A percentile compares a stretch with the other conserved stretches of the same genome.
Conservation (phyloP, 2,888 invertebrate species). For the Volucella bombylans region DNA sequence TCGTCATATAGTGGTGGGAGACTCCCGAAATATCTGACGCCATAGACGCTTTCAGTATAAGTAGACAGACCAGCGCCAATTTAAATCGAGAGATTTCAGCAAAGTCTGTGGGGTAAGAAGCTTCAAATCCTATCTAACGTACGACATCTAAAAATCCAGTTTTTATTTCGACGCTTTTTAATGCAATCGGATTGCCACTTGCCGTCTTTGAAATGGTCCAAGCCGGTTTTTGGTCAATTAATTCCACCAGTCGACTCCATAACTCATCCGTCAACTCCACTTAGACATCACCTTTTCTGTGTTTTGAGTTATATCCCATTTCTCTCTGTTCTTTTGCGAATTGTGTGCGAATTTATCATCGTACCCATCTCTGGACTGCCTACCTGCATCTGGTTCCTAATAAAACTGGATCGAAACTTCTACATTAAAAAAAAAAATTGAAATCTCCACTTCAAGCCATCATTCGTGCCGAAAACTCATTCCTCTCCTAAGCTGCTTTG, state of each 20-base stretch:
- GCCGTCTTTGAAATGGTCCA: not conserved
- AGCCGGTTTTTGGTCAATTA: constrained; percentile 19
- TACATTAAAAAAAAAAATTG: not conserved
- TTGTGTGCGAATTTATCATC: not conserved
- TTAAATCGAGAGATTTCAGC: too few species aligned
- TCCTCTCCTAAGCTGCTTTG: constrained; percentile 15
- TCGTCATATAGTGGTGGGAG: too few species aligned
- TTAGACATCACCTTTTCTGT: not conserved
- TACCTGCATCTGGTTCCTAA: constrained; percentile 5
- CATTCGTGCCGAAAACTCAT: constrained; percentile 10
- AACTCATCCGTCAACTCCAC: constrained; percentile 7
- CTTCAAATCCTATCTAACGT: not conserved
- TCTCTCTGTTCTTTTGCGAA: not conserved
- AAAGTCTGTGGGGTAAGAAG: too few species aligned
- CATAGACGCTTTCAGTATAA: too few species aligned
- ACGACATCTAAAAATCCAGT: not conserved
- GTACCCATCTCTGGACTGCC: not conserved
- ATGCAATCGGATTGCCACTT: constrained; percentile 20
- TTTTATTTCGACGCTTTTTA: not conserved
- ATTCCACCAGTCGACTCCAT: constrained; percentile 13
- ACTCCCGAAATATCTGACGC: too few species aligned
- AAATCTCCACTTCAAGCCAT: constrained; percentile 1
- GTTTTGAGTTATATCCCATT: not conserved
- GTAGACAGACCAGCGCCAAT: too few species aligned
- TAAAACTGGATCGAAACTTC: not conserved